A percentile compares a stretch with the other conserved stretches of the same genome.
phyloP scores from a whole-genome alignment of 2,797 vertebrate species.

The Thripadectes ignobilis region DNA sequence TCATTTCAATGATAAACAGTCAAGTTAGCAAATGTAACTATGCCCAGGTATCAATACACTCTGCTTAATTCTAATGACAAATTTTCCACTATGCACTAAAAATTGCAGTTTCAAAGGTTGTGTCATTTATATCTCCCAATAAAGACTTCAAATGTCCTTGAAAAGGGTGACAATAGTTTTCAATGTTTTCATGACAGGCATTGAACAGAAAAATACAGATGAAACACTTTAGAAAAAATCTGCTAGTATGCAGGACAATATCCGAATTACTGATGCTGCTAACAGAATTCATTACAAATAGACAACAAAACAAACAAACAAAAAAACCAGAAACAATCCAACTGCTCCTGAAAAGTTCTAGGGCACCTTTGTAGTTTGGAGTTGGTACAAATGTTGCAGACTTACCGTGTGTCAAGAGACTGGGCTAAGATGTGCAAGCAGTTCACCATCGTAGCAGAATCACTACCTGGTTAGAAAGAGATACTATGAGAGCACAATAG shows the following conservation, averaged over 20 bases:
- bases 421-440: slow-evolving; percentile 98
- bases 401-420: slow-evolving; percentile 94
- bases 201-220: not conserved
- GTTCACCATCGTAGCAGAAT: slow-evolving; percentile 96
- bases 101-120: not conserved
- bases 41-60: not conserved
- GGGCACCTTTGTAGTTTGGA: rapidly evolving
- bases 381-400: not conserved
- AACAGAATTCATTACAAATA: not conserved
- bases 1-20: not conserved
- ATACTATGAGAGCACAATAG: not conserved
- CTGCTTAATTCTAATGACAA: not conserved
- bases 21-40: not conserved
- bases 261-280: not conserved
- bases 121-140: not conserved
- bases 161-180: not conserved
- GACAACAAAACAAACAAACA: not conserved
- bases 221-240: not conserved
- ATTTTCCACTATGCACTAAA: not conserved
- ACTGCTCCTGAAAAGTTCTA: not conserved
- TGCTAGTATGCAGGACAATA: not conserved
- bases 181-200: not conserved
- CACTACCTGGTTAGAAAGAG: slow-evolving; percentile 83
- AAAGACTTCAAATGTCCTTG: not conserved
- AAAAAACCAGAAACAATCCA: not conserved